Conservation (phyloP, 2,888 invertebrate species). For the Cheilosia vernalis region DNA sequence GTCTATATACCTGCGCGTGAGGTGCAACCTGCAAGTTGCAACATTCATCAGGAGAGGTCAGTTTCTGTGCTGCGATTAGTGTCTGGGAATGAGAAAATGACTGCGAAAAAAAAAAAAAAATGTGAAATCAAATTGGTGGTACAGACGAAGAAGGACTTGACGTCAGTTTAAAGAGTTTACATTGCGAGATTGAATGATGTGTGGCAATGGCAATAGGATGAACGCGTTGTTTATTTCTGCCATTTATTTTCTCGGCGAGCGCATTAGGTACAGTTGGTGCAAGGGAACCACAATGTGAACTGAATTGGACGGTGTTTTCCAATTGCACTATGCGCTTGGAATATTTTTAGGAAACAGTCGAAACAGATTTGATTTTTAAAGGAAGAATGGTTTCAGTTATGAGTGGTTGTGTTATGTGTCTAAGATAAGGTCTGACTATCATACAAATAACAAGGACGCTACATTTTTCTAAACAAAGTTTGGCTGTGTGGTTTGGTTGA, state of each 20-base stretch:
- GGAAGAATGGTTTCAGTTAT: too few species aligned
- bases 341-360: too few species aligned
- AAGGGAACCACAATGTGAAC: not conserved
- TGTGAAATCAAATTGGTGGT: not conserved
- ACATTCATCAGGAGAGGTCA: constrained; percentile 43
- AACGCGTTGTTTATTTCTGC: not conserved
- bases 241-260: not conserved
- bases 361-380: too few species aligned
- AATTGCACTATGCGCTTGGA: too few species aligned
- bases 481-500: too few species aligned
- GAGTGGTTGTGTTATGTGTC: too few species aligned
- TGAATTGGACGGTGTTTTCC: not conserved
- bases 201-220: not conserved
- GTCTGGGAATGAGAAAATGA: constrained; percentile 42
- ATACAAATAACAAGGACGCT: too few species aligned
- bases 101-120: constrained; percentile 37
- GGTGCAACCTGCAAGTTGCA: constrained; percentile 46
- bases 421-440: too few species aligned
- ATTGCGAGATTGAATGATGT: constrained; percentile 4
- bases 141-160: constrained; percentile 18
- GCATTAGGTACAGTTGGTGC: constrained; percentile 6
- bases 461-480: too few species aligned
- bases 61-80: constrained; percentile 33
- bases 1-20: constrained; percentile 13
- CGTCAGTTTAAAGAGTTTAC: constrained; percentile 51